These are phyloP conservation scores for Ruditapes philippinarum DNA, from an alignment of 1,140 invertebrate genomes.

Conservation along the genomic window DNA sequence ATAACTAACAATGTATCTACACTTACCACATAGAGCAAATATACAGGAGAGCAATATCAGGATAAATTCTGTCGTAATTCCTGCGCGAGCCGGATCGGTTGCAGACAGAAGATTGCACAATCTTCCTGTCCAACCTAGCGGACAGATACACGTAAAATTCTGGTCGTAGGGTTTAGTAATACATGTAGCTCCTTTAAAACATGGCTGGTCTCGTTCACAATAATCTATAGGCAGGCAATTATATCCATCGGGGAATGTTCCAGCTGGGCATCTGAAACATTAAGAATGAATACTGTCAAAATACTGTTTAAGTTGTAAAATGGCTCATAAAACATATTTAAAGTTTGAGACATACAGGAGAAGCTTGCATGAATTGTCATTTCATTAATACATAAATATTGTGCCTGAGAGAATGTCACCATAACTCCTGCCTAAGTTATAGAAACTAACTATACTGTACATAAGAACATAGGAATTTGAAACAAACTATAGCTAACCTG, in stretches of 20 bases:
- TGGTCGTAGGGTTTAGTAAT: conserved; percentile 66
- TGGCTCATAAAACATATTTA: too few relatives aligned
- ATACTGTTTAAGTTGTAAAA: too few relatives aligned
- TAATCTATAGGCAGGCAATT: conserved; percentile 69
- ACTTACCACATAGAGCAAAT: conserved; percentile 84
- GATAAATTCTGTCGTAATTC: conserved; percentile 82
- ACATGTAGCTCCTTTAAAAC: conserved; percentile 83
- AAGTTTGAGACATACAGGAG: too few relatives aligned
- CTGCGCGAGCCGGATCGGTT: conserved; percentile 59
- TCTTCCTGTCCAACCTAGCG: conserved; percentile 96
- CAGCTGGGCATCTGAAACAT: conserved; percentile 80
- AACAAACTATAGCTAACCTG: conserved; percentile 90
- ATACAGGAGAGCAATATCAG: conserved; percentile 84
- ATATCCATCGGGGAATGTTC: conserved; percentile 62
- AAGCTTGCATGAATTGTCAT: too few relatives aligned
- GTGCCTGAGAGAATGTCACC: too few relatives aligned
- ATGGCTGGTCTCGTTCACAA: conserved; percentile 73
- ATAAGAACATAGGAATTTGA: too few relatives aligned
- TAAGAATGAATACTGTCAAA: too few relatives aligned
- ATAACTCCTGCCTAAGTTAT: too few relatives aligned
- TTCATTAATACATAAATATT: too few relatives aligned
- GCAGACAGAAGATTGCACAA: conserved; percentile 91
- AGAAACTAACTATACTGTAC: too few relatives aligned
- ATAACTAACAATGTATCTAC: too few relatives aligned
- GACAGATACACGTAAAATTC: conserved; percentile 87